Percentiles rank a stretch among this genome's conserved stretches.
phyloP scores from a whole-genome alignment of 2,113 vertebrate genomes.

The Hippocampus barbouri region DNA sequence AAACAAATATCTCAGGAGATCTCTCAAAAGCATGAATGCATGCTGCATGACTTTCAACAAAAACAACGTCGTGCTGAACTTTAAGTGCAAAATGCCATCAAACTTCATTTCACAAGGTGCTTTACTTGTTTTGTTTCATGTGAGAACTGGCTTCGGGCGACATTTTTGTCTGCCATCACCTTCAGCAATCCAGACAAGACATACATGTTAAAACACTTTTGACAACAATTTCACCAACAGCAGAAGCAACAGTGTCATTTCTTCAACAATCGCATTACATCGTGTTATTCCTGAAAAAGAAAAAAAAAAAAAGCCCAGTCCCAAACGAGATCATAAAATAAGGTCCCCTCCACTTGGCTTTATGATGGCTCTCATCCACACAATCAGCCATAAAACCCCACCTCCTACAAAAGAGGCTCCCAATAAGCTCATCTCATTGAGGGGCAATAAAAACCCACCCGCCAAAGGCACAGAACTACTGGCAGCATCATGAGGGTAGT shows the following conservation, averaged over 20 bases:
- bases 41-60: no score
- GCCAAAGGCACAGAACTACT: conserved; percentile 31
- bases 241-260: not conserved
- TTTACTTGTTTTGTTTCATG: no score
- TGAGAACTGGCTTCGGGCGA: no score
- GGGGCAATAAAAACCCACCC: conserved; percentile 46
- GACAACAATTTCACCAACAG: not conserved
- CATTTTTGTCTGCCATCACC: no score
- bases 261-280: conserved; percentile 4
- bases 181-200: not conserved
- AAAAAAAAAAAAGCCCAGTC: conserved; percentile 10
- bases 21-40: no score
- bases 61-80: no score
- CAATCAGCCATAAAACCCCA: conserved; percentile 52
- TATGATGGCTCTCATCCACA: conserved; percentile 43
- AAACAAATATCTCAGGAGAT: no score
- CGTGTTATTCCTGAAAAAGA: conserved; percentile 12
- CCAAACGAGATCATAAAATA: conserved; percentile 42
- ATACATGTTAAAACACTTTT: not conserved
- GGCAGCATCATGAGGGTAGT: conserved; percentile 9
- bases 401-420: conserved; percentile 37
- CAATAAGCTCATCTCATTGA: conserved; percentile 43
- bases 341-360: conserved; percentile 47
- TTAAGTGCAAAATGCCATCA: no score
- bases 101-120: no score